Base-by-base conservation (phyloP, 2,888 invertebrate species). In the Encarsia formosa region DNA sequence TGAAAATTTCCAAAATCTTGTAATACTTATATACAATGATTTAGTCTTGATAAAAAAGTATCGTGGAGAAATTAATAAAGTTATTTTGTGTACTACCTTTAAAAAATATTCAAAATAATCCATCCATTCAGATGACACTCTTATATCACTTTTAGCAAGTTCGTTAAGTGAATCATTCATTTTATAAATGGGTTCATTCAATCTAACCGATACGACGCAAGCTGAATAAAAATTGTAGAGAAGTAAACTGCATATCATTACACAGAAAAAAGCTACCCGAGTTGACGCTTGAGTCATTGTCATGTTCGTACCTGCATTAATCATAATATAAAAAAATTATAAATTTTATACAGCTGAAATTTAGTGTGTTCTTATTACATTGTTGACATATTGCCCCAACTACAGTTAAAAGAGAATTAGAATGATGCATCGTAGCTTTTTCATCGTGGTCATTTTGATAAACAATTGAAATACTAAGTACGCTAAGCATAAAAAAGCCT, bases 181-280 rank as follows among this genome's bases (percentile, higher is more conserved):
- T 60, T 67, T 70, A 3, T 64, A 64, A 4, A 69, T 59, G 2
- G 71, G 70, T 35, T 66, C 60, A 48, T 63, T 68, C 8, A 71
- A 57, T 32, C 69, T 64, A 6, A 65, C 65, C 1, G 71, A 70
- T 4, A 71, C 70, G 4, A 71, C 63, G 43, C 66, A 66, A 3
- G 63, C 69, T 2, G 68, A 65, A 44, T 71, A 71, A 50, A 68
- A 71, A 56, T 69, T 71, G 24, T 65, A 68, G 31, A 70, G 59
- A 18, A 71, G 56, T 44, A 67, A 61, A 23, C 67, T 64, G 44
- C 68, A 70, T 4, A 68, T 19, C 20, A 66, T 57, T 4, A 68
- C 57, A 45, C 63, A 63, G 6, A 68, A 50, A 39, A 22, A 20
- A 22, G 19, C 39, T 13, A 39, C 3, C 8, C 39, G 39, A 20